Percentiles rank a stretch among this genome's conserved stretches.
phyloP scores from a whole-genome alignment of 2,797 vertebrate genomes.

The Steatocranus sp. region DNA sequence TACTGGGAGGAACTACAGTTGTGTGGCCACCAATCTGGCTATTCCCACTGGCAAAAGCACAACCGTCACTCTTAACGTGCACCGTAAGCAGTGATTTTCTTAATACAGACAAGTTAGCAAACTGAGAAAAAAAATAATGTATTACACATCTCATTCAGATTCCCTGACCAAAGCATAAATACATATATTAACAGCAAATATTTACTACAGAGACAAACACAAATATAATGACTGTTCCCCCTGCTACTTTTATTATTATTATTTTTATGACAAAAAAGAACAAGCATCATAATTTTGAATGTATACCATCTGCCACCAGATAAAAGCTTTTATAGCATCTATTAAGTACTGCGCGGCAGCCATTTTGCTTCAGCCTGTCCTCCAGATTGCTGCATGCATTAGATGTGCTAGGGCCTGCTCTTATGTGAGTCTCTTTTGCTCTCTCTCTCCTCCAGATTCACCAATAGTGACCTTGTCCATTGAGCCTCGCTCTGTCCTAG shows the following conservation, averaged over 20 bases:
- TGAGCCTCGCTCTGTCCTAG: conserved; percentile 91
- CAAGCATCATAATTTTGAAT: neutral
- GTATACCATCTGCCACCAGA: neutral
- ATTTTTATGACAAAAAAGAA: neutral
- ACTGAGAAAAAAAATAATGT: neutral
- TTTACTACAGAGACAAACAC: neutral
- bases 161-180: neutral
- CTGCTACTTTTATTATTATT: neutral
- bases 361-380: conserved; percentile 22
- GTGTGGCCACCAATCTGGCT: conserved; percentile 83
- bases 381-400: conserved; percentile 14
- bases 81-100: conserved; percentile 77
- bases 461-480: conserved; percentile 92
- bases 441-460: conserved; percentile 74
- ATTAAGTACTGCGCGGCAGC: conserved; percentile 5
- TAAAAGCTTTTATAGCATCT: neutral
- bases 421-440: neutral
- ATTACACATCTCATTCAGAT: neutral
- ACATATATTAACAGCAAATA: neutral
- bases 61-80: conserved; percentile 87
- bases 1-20: conserved; percentile 87
- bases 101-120: neutral
- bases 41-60: conserved; percentile 82
- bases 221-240: neutral
- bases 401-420: neutral